Percentiles rank a stretch among this genome's conserved stretches.
phyloP scores from a whole-genome alignment of 2,113 vertebrate genomes.

The Embiotoca jacksoni region DNA sequence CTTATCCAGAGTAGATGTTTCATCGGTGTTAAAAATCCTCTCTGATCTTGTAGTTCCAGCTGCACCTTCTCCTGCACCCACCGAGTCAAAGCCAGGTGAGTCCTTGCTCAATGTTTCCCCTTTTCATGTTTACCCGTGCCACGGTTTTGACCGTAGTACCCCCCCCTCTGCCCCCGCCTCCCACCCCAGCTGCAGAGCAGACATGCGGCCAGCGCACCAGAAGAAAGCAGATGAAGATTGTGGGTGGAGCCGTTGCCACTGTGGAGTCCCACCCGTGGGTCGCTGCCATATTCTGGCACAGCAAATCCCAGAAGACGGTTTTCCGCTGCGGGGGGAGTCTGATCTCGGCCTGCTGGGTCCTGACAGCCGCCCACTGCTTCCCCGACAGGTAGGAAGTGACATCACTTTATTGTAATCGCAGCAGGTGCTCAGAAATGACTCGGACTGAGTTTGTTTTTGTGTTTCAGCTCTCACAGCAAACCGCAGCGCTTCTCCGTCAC shows the following conservation, averaged over 20 bases:
- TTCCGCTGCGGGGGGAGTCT: constrained; percentile 92
- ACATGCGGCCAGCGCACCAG: constrained; percentile 85
- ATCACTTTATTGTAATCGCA: not conserved
- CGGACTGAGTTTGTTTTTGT: not conserved
- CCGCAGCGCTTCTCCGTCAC: constrained; percentile 77
- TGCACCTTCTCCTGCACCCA: not conserved
- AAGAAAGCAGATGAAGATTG: constrained; percentile 88
- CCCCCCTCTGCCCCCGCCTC: not conserved
- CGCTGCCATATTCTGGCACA: constrained; percentile 86
- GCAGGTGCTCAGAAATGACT: not conserved
- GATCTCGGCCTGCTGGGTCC: constrained; percentile 93
- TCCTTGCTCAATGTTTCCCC: fast-evolving
- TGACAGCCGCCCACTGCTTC: constrained; percentile 95
- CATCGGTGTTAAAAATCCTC: fast-evolving
- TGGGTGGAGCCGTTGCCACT: constrained; percentile 84
- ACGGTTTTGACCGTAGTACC: not conserved
- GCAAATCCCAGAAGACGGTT: constrained; percentile 20
- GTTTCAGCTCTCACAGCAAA: constrained; percentile 53
- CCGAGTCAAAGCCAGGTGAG: constrained; percentile 49
- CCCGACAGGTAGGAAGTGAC: constrained; percentile 62
- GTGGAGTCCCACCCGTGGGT: constrained; percentile 93
- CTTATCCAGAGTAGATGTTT: too few relatives aligned
- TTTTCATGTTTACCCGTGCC: fast-evolving
- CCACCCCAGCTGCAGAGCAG: constrained; percentile 46
- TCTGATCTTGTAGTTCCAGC: constrained; percentile 32